Percentiles rank a stretch among this genome's conserved stretches.
phyloP scores from a whole-genome alignment of 2,888 invertebrate genomes.

The Microplitis deprimator region DNA sequence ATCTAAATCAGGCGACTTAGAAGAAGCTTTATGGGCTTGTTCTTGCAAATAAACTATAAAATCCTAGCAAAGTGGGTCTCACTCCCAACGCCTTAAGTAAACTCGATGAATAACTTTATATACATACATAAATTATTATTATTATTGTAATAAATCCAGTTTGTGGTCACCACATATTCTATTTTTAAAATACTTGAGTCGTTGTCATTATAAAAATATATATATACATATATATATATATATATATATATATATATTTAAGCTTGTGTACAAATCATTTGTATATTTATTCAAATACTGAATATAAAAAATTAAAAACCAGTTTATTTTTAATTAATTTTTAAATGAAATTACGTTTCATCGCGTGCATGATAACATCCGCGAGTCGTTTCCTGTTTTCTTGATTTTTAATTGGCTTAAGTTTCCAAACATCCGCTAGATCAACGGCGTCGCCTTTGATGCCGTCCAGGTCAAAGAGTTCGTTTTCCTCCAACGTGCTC shows the following conservation, averaged over 20 bases:
- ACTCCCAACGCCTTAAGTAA: neutral
- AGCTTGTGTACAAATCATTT: neutral
- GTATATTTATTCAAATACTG: neutral
- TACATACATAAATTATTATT: slow-evolving; percentile 42
- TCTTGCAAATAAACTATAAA: neutral
- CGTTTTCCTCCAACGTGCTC: slow-evolving; percentile 74
- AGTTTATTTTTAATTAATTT: neutral
- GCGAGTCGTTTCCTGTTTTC: slow-evolving; percentile 77
- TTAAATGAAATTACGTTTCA: slow-evolving; percentile 77
- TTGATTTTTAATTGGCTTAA: slow-evolving; percentile 76
- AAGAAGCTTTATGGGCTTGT: slow-evolving; percentile 12
- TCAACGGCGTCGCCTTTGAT: slow-evolving; percentile 75
- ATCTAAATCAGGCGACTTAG: slow-evolving; percentile 51
- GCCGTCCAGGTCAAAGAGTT: slow-evolving; percentile 75
- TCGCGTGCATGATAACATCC: slow-evolving; percentile 77
- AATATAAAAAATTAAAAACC: neutral
- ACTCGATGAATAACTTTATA: neutral
- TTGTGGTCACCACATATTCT: slow-evolving; percentile 9
- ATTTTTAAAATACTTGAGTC: slow-evolving; percentile 17
- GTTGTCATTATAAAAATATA: neutral
- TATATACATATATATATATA: neutral
- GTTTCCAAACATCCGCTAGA: slow-evolving; percentile 78
- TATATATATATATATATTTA: neutral
- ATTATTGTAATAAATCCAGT: slow-evolving; percentile 35
- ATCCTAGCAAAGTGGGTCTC: neutral